Conservation (phyloP, 2,797 vertebrate genomes). For the Iguana delicatissima region DNA sequence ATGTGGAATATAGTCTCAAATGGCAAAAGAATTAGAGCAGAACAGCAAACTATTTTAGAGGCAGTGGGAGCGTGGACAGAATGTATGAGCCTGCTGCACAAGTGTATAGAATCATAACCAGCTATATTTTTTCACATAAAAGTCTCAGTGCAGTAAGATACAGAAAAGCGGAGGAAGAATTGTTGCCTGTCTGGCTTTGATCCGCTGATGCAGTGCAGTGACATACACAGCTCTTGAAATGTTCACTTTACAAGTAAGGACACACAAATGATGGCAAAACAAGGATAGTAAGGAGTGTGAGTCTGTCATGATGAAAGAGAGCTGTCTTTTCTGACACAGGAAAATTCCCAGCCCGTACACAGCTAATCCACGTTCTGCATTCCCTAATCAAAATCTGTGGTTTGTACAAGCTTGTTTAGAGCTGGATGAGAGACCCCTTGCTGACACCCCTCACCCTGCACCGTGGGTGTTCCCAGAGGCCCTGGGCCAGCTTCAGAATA, state of each 20-base stretch:
- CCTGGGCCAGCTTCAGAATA: too few species aligned
- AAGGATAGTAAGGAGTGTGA: not conserved
- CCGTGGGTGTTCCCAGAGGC: not conserved
- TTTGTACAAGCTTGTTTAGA: not conserved
- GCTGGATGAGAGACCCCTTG: too few species aligned
- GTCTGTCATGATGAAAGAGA: not conserved
- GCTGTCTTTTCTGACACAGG: not conserved
- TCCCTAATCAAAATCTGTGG: not conserved
- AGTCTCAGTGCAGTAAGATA: not conserved
- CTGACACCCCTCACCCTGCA: not conserved
- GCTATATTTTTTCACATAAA: not conserved
- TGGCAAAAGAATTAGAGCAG: slow-evolving; percentile 16
- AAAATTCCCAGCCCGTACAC: not conserved
- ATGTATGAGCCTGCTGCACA: not conserved
- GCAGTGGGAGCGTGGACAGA: not conserved
- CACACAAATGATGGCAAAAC: not conserved
- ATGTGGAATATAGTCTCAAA: not conserved
- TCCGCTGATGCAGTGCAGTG: not conserved
- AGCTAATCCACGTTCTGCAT: not conserved
- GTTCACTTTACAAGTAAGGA: not conserved
- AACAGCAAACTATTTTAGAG: not conserved
- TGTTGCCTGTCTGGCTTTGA: not conserved
- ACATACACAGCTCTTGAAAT: not conserved
- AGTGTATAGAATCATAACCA: not conserved
- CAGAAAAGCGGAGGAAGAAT: not conserved